Conservation (phyloP, 2,113 vertebrate species). For the Origma solitaria region DNA sequence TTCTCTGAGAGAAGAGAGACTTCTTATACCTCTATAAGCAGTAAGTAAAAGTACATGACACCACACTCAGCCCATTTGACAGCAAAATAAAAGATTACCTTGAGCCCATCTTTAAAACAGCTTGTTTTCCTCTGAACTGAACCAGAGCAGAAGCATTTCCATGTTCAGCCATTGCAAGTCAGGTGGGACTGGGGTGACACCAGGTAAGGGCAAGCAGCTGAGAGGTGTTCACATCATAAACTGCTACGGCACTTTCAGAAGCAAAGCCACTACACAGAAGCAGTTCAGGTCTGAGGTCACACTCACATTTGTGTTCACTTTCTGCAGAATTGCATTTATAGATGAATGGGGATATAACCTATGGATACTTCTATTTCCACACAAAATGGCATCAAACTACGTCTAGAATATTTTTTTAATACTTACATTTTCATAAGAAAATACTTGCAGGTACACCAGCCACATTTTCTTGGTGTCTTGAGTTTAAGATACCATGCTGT, state of each 20-base stretch:
- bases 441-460: not conserved
- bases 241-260: not conserved
- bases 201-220: not conserved
- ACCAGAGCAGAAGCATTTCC: not conserved
- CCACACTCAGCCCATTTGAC: not conserved
- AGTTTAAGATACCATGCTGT: not conserved
- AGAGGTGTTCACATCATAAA: not conserved
- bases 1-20: no score
- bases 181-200: not conserved
- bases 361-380: not conserved
- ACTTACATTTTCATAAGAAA: not conserved
- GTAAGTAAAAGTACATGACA: not conserved
- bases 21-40: not conserved
- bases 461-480: not conserved
- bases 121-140: not conserved
- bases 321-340: not conserved
- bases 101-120: not conserved
- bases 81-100: not conserved
- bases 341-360: not conserved
- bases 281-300: not conserved
- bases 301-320: not conserved
- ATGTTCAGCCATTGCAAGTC: not conserved
- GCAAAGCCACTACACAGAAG: not conserved
- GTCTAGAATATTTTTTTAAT: not conserved
- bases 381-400: not conserved